Percentiles rank a stretch among this genome's conserved stretches.
These are phyloP conservation scores for Trichomycterus rosablanca DNA, from an alignment of 2,113 vertebrate species.

Conservation along the genomic window DNA sequence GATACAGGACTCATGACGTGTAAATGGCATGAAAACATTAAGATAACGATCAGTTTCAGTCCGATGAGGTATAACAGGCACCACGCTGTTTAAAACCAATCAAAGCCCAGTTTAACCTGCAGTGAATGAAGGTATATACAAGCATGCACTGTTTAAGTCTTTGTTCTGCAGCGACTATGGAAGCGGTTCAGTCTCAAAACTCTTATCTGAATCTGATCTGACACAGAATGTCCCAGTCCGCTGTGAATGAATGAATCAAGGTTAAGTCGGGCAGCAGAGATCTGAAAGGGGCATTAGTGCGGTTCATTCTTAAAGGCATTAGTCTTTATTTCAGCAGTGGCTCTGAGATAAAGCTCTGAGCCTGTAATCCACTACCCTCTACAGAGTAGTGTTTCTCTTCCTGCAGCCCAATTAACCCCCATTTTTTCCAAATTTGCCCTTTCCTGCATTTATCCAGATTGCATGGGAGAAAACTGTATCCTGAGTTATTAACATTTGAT, in stretches of 20 bases:
- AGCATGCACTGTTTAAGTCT: no score
- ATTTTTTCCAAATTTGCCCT: conserved; percentile 42
- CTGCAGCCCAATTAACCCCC: conserved; percentile 31
- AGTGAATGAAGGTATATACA: no score
- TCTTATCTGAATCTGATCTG: not conserved
- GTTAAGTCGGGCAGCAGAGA: not conserved
- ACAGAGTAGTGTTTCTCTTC: conserved; percentile 33
- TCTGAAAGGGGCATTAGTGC: not conserved
- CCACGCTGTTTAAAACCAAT: no score
- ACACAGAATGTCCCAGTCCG: not conserved
- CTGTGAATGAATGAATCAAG: not conserved
- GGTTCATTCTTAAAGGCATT: conserved; percentile 19
- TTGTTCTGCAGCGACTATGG: no score
- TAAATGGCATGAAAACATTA: no score
- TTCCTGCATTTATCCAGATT: conserved; percentile 61
- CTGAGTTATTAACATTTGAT: conserved; percentile 6
- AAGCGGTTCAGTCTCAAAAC: not conserved
- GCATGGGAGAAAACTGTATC: not conserved
- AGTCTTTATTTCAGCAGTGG: conserved; percentile 26
- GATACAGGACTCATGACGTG: no score
- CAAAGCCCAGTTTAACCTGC: no score
- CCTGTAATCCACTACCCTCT: conserved; percentile 4
- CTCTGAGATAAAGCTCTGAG: conserved; percentile 16
- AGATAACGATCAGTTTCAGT: no score
- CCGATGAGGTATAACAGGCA: no score